Conservation (phyloP, 1,140 invertebrate genomes). For the Drosophila novamexicana region DNA sequence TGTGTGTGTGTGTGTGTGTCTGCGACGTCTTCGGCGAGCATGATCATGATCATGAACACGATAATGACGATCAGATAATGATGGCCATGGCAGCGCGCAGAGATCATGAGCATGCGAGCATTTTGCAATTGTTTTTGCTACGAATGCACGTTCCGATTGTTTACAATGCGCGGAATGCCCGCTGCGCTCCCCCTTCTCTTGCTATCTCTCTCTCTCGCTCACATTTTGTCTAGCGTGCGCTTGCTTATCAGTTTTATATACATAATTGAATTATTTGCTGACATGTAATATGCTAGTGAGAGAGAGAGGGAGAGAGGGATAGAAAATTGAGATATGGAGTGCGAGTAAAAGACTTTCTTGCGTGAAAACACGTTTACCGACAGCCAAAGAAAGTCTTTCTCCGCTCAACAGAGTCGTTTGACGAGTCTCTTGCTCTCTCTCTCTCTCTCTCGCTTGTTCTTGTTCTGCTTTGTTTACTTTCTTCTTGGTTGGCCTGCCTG, state of each 20-base stretch:
- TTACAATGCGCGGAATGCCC: slow-evolving; percentile 54
- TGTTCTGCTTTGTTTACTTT: slow-evolving; percentile 64
- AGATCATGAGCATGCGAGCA: slow-evolving; percentile 56
- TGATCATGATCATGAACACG: slow-evolving; percentile 34
- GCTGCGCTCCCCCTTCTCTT: not conserved
- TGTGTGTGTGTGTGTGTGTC: not conserved
- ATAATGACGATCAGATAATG: slow-evolving; percentile 40
- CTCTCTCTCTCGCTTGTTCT: slow-evolving; percentile 9
- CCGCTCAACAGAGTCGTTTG: slow-evolving; percentile 20
- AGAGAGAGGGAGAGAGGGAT: not conserved
- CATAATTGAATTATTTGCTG: slow-evolving; percentile 19
- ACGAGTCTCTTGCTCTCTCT: slow-evolving; percentile 12
- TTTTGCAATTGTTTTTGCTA: slow-evolving; percentile 24
- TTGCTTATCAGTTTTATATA: slow-evolving; percentile 11
- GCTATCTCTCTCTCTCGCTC: not conserved
- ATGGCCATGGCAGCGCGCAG: slow-evolving; percentile 65
- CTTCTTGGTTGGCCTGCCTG: slow-evolving; percentile 46
- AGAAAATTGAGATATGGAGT: no score
- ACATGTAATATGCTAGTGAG: not conserved
- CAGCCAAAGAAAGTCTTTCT: slow-evolving; percentile 60
- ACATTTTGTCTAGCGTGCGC: no score
- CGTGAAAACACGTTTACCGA: slow-evolving; percentile 33
- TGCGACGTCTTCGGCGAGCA: slow-evolving; percentile 10
- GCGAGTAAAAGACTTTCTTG: slow-evolving; percentile 51
- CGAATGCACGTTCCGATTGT: slow-evolving; percentile 37